Conservation (phyloP, 2,888 invertebrate genomes). For the Callyntrura sp. region DNA sequence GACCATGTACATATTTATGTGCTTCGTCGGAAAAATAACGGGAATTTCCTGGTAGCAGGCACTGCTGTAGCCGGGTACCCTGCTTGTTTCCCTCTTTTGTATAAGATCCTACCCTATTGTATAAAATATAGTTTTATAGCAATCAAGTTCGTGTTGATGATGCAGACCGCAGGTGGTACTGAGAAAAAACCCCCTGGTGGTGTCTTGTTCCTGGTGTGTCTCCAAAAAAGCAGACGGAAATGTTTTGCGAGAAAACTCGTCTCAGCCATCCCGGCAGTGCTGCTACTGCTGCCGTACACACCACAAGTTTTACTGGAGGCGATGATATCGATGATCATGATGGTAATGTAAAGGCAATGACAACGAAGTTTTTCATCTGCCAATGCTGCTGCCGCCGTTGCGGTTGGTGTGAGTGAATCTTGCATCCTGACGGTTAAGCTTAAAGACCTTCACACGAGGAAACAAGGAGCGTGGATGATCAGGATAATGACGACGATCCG, state of each 20-base stretch:
- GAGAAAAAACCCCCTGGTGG: slow-evolving; percentile 65
- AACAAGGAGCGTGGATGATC: background rate
- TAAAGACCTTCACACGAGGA: slow-evolving; percentile 9
- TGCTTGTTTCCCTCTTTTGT: no score
- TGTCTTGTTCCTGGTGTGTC: slow-evolving; percentile 53
- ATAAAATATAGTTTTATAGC: background rate
- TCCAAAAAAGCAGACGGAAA: background rate
- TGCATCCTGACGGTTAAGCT: slow-evolving; percentile 14
- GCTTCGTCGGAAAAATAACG: no score
- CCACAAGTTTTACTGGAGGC: background rate
- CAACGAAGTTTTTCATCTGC: slow-evolving; percentile 5
- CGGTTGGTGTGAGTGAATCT: slow-evolving; percentile 19
- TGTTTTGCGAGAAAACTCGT: background rate
- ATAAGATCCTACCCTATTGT: background rate
- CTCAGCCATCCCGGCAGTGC: background rate
- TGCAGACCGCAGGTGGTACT: slow-evolving; percentile 77
- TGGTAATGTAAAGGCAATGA: slow-evolving; percentile 5
- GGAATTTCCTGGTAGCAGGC: no score
- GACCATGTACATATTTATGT: no score
- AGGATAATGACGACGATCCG: background rate
- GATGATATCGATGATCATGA: slow-evolving; percentile 14
- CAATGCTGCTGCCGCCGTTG: background rate
- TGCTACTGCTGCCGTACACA: background rate
- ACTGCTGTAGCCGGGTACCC: no score
- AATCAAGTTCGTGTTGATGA: slow-evolving; percentile 60